Evolutionary conservation across 2,888 invertebrate species (phyloP), one percentile per base, ranked within the genome.

Genomic region (Ichneumoninae sp.): DNA sequence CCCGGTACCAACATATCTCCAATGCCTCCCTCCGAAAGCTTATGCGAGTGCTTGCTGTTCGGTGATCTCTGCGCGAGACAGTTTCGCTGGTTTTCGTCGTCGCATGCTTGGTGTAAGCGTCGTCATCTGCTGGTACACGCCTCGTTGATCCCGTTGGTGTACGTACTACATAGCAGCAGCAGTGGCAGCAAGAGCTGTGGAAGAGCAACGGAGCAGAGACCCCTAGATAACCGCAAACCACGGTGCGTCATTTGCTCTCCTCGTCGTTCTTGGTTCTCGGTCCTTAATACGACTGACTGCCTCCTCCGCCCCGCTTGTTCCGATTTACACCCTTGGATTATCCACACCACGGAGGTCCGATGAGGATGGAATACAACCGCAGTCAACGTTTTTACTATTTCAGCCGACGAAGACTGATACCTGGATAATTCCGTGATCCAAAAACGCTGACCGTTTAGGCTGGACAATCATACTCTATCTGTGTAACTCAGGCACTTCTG

Each of bases 41-140:
- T 85, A 69, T 65, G 80, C 70, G 72, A 68, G 75, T 60, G 80
- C 69, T 74, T 71, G 72, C 86, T 86, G 19, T 79, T 78, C 52
- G 84, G 26, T 82, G 84, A 84, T 85, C 76, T 82, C 82, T 85
- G 84, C 85, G 44, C 80, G 78, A 89, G 88, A 89, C 89, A 89
- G 90, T 89, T 89, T 87, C 83, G 72, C 86, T 80, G 80, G 81
- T 88, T 79, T 80, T 82, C 85, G 62, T 87, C 86, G 88, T 88
- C 86, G 87, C 84, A 86, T 82, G 86, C 88, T 87, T 86, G 86
- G 85, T 85, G 84, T 87, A 87, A 89, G 89, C 89, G 89, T 92
- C 91, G 90, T 91, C 90, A 89, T 89, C 89, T 90, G 87, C 87
- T 86, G 87, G 57, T 87, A 86, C 86, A 90, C 87, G 90, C 87